Base-by-base conservation (phyloP, 37 sponge, comb jelly and placozoan genomes). In the Aphrocallistes beatrix region DNA sequence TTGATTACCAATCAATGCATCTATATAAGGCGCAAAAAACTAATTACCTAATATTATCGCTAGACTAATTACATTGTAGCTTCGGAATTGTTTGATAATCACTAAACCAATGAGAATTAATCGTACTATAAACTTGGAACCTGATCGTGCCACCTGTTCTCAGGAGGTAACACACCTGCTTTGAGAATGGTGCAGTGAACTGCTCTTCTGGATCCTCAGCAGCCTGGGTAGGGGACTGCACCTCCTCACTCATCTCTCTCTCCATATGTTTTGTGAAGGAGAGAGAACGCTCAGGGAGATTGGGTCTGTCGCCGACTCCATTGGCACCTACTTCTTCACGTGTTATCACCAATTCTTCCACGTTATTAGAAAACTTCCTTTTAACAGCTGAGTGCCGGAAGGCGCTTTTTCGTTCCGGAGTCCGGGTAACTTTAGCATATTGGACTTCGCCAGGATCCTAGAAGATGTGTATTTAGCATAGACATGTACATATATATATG, bases 311-410 rank as follows among this genome's bases (percentile, higher is more conserved):
- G n/a, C n/a, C 75, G n/a, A 30, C 21, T 13, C 75, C 75, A 60
- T 60, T 60, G 3, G 34, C 8, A 60, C n/a, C 75, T 60, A 60
- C 21, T 30, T 60, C n/a, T 60, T 60, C 75, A 25, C 75, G 75
- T 25, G 75, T 60, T 60, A 60, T 60, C n/a, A 60, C 75, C 75
- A 60, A 60, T 13, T 60, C 75, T 13, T 60, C 75, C 10, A 60
- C 75, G n/a, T 60, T 60, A 13, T 60, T 60, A 60, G 75, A 60
- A 19, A 60, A 13, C n/a, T 60, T 3, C n/a, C 75, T 60, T 30
- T 60, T 60, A 19, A 60, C 75, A 60, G 75, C 75, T 60, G 75
- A 60, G 75, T 60, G 75, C 10, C 75, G 75, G 75, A 60, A 60
- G 21, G 8, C n/a, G 75, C 75, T 60, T 30, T 60, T 60, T 30